Percentiles rank a stretch among this genome's conserved stretches.
Conservation (phyloP, 2,113 vertebrate species). For the Manacus vitellinus region DNA sequence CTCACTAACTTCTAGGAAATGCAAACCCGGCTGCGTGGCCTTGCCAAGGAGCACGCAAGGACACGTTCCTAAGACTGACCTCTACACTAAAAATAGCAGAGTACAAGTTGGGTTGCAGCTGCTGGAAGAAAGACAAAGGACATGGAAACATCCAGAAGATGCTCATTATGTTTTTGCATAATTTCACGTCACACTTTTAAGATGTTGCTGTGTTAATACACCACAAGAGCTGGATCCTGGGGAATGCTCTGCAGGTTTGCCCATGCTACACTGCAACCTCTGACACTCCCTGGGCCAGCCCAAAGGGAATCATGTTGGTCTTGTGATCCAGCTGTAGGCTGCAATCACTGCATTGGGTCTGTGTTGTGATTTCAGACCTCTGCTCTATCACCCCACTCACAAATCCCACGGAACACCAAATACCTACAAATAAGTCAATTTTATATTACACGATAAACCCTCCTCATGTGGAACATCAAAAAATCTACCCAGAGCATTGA, state of each 20-base stretch:
- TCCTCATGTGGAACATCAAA: neutral
- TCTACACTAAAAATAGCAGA: constrained; percentile 7
- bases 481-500: neutral
- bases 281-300: neutral
- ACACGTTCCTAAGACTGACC: constrained; percentile 1
- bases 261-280: neutral
- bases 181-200: neutral
- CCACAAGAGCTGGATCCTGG: neutral
- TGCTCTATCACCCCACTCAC: neutral
- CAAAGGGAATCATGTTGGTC: neutral
- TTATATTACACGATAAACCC: neutral
- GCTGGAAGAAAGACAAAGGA: constrained; percentile 21
- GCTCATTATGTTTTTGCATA: neutral
- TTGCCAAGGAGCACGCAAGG: constrained; percentile 42
- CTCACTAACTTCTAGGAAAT: constrained; percentile 18
- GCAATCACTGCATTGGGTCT: neutral
- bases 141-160: neutral
- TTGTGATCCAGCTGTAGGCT: neutral
- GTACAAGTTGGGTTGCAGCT: neutral
- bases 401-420: neutral
- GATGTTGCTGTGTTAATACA: neutral
- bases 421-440: neutral
- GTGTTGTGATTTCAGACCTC: neutral
- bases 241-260: neutral
- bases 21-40: neutral